Conservation (phyloP, 2,888 invertebrate genomes). For the Escarpia spicata region DNA sequence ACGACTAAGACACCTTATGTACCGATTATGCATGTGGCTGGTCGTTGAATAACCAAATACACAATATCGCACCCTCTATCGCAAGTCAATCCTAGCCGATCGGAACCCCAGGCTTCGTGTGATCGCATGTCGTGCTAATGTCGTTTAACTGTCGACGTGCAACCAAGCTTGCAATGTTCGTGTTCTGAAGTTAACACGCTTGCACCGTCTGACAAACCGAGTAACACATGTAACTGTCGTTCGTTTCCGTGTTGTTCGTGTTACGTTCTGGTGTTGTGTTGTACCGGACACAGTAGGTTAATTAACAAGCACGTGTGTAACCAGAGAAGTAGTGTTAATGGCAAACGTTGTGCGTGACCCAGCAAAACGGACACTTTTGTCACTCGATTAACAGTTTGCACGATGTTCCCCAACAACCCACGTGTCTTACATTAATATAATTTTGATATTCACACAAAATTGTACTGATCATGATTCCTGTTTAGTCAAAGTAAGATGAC, state of each 20-base stretch:
- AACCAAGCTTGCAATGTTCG: background rate
- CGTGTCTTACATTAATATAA: background rate
- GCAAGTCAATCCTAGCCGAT: background rate
- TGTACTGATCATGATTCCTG: background rate
- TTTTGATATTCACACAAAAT: background rate
- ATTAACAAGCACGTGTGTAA: background rate
- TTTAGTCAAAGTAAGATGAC: background rate
- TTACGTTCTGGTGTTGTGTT: background rate
- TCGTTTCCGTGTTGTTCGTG: background rate
- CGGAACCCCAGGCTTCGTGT: background rate
- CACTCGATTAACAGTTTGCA: background rate
- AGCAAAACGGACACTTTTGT: background rate
- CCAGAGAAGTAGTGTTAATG: background rate
- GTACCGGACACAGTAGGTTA: background rate
- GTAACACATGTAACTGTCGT: background rate
- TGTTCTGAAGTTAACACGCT: background rate
- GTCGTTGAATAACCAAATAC: background rate
- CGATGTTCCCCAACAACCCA: background rate
- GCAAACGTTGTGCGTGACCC: background rate
- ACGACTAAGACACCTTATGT: background rate
- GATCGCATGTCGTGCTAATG: slow-evolving; percentile 4
- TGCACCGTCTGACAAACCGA: background rate
- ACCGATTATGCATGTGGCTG: background rate
- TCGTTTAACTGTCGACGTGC: background rate
- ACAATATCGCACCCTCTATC: background rate